Evolutionary conservation across 2,888 invertebrate genomes (phyloP).

Genomic region (Drosophila lacicola): DNA sequence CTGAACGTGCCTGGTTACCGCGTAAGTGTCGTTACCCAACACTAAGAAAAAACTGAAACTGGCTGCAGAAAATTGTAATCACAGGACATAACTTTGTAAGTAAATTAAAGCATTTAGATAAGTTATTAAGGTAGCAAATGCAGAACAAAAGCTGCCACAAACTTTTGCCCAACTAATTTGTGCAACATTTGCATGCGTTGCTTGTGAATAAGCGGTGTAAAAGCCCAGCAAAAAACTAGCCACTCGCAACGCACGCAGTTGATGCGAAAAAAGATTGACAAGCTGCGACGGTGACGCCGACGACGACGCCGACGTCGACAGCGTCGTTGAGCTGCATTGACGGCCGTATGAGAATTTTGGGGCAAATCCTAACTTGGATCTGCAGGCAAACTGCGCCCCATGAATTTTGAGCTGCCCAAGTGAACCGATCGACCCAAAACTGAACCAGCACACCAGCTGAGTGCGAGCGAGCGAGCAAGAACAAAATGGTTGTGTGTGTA

Average conservation of each 20-base stretch:
- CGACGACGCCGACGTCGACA: constrained; percentile 38
- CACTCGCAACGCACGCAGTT: constrained; percentile 50
- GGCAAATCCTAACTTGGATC: constrained; percentile 44
- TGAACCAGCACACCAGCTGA: constrained; percentile 33
- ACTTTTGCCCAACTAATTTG: constrained; percentile 47
- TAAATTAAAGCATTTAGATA: constrained; percentile 56
- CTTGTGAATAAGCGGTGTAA: constrained; percentile 21
- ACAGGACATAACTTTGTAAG: constrained; percentile 82
- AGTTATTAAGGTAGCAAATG: constrained; percentile 10
- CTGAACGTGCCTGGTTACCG: constrained; percentile 56
- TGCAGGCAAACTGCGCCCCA: constrained; percentile 16
- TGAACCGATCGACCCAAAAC: constrained; percentile 42
- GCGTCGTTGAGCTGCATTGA: constrained; percentile 10
- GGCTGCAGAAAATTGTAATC: constrained; percentile 71
- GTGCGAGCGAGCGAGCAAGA: constrained; percentile 50
- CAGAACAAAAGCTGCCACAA: constrained; percentile 37
- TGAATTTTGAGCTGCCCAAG: constrained; percentile 45
- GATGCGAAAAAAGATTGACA: constrained; percentile 53
- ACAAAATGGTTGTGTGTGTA: constrained; percentile 40
- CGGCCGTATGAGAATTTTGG: constrained; percentile 36
- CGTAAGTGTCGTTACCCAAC: constrained; percentile 58
- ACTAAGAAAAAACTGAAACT: constrained; percentile 74
- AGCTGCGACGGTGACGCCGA: constrained; percentile 37
- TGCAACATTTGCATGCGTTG: constrained; percentile 37
- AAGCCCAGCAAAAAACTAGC: constrained; percentile 48